Evolutionary conservation across 2,113 vertebrate genomes (phyloP).

Genomic region (Tetrax tetrax): DNA sequence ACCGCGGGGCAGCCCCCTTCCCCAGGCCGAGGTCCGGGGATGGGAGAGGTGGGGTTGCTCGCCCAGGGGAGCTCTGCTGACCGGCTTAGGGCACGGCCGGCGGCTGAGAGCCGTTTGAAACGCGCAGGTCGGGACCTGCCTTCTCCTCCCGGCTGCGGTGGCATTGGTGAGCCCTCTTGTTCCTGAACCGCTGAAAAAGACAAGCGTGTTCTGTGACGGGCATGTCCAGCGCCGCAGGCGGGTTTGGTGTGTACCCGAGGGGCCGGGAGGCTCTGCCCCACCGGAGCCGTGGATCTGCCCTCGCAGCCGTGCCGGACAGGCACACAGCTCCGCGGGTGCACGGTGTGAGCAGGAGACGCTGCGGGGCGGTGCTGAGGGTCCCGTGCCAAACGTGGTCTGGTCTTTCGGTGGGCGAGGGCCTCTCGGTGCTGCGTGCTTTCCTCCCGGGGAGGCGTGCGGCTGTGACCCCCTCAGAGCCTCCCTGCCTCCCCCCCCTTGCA

Average conservation of each 20-base stretch:
- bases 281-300: background rate
- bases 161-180: fast-evolving
- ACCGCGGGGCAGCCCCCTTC: background rate
- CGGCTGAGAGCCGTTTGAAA: background rate
- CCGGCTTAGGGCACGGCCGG: fast-evolving
- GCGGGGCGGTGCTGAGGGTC: background rate
- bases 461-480: background rate
- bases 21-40: background rate
- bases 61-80: background rate
- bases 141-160: background rate
- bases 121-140: background rate
- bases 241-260: no score
- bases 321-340: background rate
- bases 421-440: background rate
- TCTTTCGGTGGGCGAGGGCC: background rate
- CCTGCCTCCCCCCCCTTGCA: background rate
- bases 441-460: no score
- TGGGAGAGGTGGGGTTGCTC: background rate
- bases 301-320: fast-evolving
- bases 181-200: no score
- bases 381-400: background rate
- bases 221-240: fast-evolving
- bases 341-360: fast-evolving
- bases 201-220: background rate
- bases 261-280: no score